Evolutionary conservation across 2,888 invertebrate species (phyloP), one percentile per base, ranked within the genome.

Genomic region (Mellilla xanthometata): DNA sequence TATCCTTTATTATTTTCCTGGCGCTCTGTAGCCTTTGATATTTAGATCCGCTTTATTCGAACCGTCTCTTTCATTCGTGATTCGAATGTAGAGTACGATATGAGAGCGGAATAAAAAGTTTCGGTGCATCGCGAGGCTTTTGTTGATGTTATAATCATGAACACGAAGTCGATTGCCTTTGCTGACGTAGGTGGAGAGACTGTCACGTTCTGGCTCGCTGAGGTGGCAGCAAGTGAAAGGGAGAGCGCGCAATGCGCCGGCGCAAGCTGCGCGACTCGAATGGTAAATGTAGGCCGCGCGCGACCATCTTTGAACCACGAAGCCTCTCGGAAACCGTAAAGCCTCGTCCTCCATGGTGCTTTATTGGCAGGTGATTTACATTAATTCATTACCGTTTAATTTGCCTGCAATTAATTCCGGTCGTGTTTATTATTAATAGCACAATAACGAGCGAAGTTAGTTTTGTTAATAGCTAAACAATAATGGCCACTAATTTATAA

Each of bases 251-350:
- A 51, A 58, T 59, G 72, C 72, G 72, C 76, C 81, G 80, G 47
- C 75, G 77, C 76, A 77, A 79, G 73, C 81, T 80, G 47, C 75
- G 77, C 76, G 77, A 79, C 73, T 78, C 80, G 81, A 76, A 81
- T 74, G 72, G 84, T 82, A 83, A 87, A 88, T 88, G 88, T 89
- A 88, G 87, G 87, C 82, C 86, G 85, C 68, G 66, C 70, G 67
- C 82, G 79, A 86, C 84, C 86, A 86, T 87, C 84, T 85, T 82
- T 81, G 71, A 79, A 83, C 73, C 41, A 26, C 13, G 38, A 33
- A 42, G 28, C 85, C 80, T 80, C 84, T 83, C 75, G 68, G 62
- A 66, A 59, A 69, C 56, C 60, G 59, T 86, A 83, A 88, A 72
- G 79, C 69, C 67, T 65, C 62, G 79, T 82, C 58, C 69, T 65